Base-by-base conservation (phyloP, 2,113 vertebrate species). In the Ifrita kowaldi region DNA sequence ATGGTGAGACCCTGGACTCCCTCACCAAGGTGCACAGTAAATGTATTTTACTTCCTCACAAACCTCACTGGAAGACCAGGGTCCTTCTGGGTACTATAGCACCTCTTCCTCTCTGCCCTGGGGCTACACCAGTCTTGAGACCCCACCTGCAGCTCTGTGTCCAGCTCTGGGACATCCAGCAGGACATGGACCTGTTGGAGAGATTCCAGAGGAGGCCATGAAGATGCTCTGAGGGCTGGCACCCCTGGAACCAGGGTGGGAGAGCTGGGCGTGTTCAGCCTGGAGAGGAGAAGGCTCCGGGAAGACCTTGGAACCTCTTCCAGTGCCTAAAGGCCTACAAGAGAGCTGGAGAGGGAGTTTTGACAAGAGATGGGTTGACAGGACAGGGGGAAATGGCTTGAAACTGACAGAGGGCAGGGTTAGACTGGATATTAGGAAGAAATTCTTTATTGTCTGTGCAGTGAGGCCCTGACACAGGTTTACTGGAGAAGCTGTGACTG, bases 151-250 rank as follows among this genome's bases (percentile, higher is more conserved):
- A 18, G 49, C 0, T 32, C 85, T 32, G 49, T 32, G 67, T 56
- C 67, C 67, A 44, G 35, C 67, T 57, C 59, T 65, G 86, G 50
- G 35, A 56, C 8, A 26, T 50, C n/a, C 67, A 80, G 50, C 35
- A 80, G 67, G 50, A 37, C 18, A 4, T 15, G 68, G 50, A 73
- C 11, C 26, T 50, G 11, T 2, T 13, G 32, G 67, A 65, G 28
- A 1, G 0, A 23, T 27, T 19, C 27, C 86, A 74, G 77, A n/a
- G 37, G 37, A 44, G 44, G 1, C 15, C 68, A 22, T 0, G 6
- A 13, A 37, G 76, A 28, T 81, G 68, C 19, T 74, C 18, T 0
- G 39, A 39, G 33, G 22, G 23, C 60, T 59, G 68, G 52, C 52
- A 60, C 10, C 0, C 19, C 27, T 24, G 37, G 12, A 44, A 6